Base-by-base conservation (phyloP, 2,113 vertebrate species). In the Cercopithecus mona region DNA sequence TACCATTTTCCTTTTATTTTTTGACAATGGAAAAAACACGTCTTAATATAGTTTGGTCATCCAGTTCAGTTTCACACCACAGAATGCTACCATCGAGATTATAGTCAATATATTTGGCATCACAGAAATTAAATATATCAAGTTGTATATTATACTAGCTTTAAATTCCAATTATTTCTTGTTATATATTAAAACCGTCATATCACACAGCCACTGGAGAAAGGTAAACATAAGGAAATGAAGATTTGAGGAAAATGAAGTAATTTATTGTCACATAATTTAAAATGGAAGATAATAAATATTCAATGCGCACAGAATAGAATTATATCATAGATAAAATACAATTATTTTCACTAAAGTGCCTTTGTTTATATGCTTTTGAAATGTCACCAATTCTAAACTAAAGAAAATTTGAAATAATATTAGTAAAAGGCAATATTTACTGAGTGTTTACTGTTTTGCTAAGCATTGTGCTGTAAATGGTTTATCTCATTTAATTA, bases 331-430 rank as follows among this genome's bases (percentile, higher is more conserved):
- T 32, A 82, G 22, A 48, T 93, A 88, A 80, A 92, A 75, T 23
- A 32, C 38, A 45, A 84, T 89, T 81, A 50, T 50, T 50, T 13
- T 45, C 50, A 57, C 32, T 80, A 38, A 76, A 23, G n/a, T 75
- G 3, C 10, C 25, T 38, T 59, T 64, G 35, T 59, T 88, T 23
- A 40, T 4, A 90, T 75, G 70, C 20, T 72, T 86, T 72, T 59
- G 11, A 93, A 87, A 50, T 68, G 20, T 73, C 11, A 93, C 20
- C 85, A 88, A 84, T 92, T 83, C n/a, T 79, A 85, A 93, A n/a
- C 38, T 38, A 68, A 82, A 50, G 43, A 70, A 82, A 55, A 38
- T 70, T 16, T 92, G 14, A 92, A 86, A 85, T 45, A 86, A 22
- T 52, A 55, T 75, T 70, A 76, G 66, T 48, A 89, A 88, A 91